Evolutionary conservation across 2,888 invertebrate species (phyloP), one percentile per base, ranked within the genome.

Genomic region (Amphipyra berbera): DNA sequence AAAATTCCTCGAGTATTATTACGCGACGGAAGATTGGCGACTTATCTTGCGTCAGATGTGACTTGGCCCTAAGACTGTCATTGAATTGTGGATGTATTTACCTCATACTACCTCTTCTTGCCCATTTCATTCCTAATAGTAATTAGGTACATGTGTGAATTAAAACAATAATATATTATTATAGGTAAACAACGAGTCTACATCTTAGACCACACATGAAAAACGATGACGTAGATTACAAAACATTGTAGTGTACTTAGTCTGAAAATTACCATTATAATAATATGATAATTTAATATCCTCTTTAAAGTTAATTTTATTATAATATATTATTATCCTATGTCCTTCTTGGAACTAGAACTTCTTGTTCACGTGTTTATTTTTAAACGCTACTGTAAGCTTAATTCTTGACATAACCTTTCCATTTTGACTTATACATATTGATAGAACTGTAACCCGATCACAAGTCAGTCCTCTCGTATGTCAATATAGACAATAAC

Each of bases 361-460:
- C 21, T 44, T 2, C 21, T 14, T 12, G 15, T 27, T 27, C 30
- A 52, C 9, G 10, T 44, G 7, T 48, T 42, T 68, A 6, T 61
- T 44, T 53, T 52, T 64, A 6, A 49, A 64, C 10, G 60, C 77
- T 76, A 73, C 81, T 67, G 74, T 69, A 61, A 63, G 71, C 72
- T 78, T 81, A 68, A 78, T 79, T 84, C 86, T 83, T 84, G 82
- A 87, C 85, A 77, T 85, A 86, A 85, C 85, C 84, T 83, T 83
- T 83, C 74, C 76, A 83, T 84, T 84, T 83, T 83, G 76, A 83
- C 79, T 73, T 64, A 76, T 83, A 75, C 81, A 84, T 81, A 83
- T 86, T 85, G 76, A 78, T 65, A 76, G 74, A 88, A 81, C 82
- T 78, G 79, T 83, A 78, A 71, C 72, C 61, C 65, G 78, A 78